phyloP scores from a whole-genome alignment of 2,888 invertebrate species.

The Operophtera brumata region DNA sequence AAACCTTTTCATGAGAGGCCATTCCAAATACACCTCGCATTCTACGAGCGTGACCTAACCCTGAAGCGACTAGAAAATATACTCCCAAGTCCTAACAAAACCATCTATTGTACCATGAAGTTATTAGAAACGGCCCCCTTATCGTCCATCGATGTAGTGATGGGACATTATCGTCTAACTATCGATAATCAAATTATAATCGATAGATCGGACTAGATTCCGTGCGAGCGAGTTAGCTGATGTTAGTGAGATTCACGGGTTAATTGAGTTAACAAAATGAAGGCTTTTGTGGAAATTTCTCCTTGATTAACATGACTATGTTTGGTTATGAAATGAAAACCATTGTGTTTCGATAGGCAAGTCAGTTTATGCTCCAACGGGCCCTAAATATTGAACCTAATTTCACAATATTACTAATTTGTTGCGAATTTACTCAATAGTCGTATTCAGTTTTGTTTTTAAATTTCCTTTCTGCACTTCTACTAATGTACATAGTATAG shows the following conservation, averaged over 20 bases:
- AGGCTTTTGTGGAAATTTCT: conserved; percentile 1
- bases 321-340: too few relatives aligned
- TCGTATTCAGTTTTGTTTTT: too few relatives aligned
- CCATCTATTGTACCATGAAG: conserved; percentile 47
- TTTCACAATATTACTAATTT: too few relatives aligned
- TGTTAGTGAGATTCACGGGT: background rate
- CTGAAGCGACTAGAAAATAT: background rate
- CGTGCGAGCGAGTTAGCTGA: conserved; percentile 6
- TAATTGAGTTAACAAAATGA: conserved; percentile 1
- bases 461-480: too few relatives aligned
- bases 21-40: too few relatives aligned
- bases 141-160: conserved; percentile 41
- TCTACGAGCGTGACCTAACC: background rate
- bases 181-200: conserved; percentile 11
- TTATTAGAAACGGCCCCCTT: conserved; percentile 49
- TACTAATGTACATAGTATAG: too few relatives aligned
- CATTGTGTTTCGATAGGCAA: too few relatives aligned
- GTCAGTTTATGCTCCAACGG: too few relatives aligned
- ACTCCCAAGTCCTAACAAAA: conserved; percentile 18
- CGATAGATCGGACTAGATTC: conserved; percentile 3
- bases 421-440: too few relatives aligned
- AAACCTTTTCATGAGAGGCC: too few relatives aligned
- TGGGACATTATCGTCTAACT: conserved; percentile 13
- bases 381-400: too few relatives aligned
- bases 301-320: background rate